Percentiles rank a stretch among this genome's conserved stretches.
Evolutionary conservation across 2,113 vertebrate genomes (phyloP).

Genomic region (Clarias macrocephalus): DNA sequence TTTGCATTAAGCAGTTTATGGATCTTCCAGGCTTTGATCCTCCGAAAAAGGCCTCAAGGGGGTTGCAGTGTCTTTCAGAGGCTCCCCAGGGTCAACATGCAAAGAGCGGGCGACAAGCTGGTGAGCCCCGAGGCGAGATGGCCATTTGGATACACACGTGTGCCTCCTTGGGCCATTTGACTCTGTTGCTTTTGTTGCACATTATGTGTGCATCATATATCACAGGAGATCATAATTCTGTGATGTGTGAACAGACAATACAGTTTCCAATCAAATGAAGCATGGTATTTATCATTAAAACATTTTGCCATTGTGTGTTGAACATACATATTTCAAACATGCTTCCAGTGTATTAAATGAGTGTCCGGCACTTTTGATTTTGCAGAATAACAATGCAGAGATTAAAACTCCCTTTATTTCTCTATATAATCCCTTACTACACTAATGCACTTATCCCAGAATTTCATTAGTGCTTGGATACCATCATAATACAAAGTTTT

Average conservation of each 20-base stretch:
- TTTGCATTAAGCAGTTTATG: slow-evolving; percentile 13
- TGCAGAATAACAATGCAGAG: no score
- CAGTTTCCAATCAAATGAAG: not conserved
- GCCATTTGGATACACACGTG: not conserved
- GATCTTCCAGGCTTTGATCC: slow-evolving; percentile 31
- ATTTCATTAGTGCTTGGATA: no score
- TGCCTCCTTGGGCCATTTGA: not conserved
- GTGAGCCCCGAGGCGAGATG: not conserved
- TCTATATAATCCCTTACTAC: no score
- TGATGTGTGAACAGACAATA: not conserved
- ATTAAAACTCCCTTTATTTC: no score
- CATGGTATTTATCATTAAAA: not conserved
- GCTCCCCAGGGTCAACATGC: slow-evolving; percentile 29
- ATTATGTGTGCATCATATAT: slow-evolving; percentile 9
- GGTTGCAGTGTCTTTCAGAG: slow-evolving; percentile 15
- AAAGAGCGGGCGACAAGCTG: slow-evolving; percentile 20
- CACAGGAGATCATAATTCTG: not conserved
- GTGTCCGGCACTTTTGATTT: no score
- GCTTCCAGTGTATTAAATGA: not conserved
- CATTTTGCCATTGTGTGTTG: not conserved
- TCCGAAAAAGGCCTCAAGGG: not conserved
- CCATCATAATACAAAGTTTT: no score
- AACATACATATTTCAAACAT: not conserved
- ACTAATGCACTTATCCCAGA: no score
- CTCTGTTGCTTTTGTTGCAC: not conserved